A percentile compares a stretch with the other conserved stretches of the same genome.
Evolutionary conservation across 2,888 invertebrate genomes (phyloP).

Genomic region (Eupithecia exiguata): DNA sequence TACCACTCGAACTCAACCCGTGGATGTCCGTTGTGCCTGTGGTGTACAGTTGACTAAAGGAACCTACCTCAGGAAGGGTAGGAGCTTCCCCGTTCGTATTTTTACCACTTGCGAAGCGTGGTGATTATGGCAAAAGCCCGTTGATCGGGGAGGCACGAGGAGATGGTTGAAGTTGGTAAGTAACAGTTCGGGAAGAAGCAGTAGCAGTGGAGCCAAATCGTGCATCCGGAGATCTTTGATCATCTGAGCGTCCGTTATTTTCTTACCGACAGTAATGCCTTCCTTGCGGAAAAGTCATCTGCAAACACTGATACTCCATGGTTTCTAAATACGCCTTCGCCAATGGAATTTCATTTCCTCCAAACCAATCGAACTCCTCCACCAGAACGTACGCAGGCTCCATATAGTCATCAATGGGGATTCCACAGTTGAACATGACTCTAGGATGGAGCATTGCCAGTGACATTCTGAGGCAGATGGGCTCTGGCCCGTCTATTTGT

Average conservation of each 20-base stretch:
- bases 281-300: conserved; percentile 64
- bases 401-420: conserved; percentile 58
- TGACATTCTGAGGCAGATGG: conserved; percentile 59
- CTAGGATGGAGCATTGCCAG: conserved; percentile 66
- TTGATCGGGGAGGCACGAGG: neutral
- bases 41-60: too few species aligned
- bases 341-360: conserved; percentile 56
- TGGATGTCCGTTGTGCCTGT: too few species aligned
- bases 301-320: conserved; percentile 61
- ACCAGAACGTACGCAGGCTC: conserved; percentile 68
- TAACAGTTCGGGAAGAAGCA: neutral
- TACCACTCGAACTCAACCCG: neutral
- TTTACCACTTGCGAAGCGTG: too few species aligned
- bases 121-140: too few species aligned
- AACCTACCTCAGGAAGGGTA: too few species aligned
- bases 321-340: conserved; percentile 63
- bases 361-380: conserved; percentile 73
- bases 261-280: conserved; percentile 73
- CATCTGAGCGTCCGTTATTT: neutral
- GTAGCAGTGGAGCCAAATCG: neutral
- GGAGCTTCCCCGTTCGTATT: too few species aligned
- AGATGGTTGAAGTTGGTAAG: neutral
- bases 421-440: conserved; percentile 61
- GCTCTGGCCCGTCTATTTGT: conserved; percentile 70
- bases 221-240: too few species aligned